These are phyloP conservation scores for Athalia circularis DNA, from an alignment of 2,888 invertebrate species.

Conservation along the genomic window DNA sequence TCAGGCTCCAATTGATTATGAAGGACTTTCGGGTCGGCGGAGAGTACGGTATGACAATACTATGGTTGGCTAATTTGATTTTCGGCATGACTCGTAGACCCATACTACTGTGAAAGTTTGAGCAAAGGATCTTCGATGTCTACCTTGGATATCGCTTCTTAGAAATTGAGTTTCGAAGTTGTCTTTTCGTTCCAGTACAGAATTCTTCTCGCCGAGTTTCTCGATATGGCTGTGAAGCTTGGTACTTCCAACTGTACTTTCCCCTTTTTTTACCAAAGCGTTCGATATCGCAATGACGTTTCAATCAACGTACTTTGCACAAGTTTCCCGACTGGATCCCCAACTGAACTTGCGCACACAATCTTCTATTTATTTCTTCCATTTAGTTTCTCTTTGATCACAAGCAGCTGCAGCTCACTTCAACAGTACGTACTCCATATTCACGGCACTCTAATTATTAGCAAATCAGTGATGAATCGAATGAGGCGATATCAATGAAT, in stretches of 20 bases:
- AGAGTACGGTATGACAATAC: background rate
- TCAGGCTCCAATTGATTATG: background rate
- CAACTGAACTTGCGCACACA: constrained; percentile 48
- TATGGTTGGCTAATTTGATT: background rate
- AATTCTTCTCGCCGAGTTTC: constrained; percentile 17
- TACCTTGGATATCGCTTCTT: background rate
- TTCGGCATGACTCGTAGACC: background rate
- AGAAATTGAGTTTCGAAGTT: background rate
- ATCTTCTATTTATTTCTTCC: constrained; percentile 49
- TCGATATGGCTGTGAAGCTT: background rate
- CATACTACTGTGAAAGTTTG: background rate
- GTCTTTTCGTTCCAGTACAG: constrained; percentile 6
- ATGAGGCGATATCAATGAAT: constrained; percentile 22
- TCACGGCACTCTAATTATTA: constrained; percentile 42
- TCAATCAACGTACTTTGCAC: constrained; percentile 44
- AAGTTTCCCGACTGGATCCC: constrained; percentile 46
- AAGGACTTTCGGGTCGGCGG: background rate
- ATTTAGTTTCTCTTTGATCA: constrained; percentile 58
- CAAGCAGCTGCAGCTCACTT: constrained; percentile 33
- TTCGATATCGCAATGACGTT: constrained; percentile 52
- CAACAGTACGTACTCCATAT: constrained; percentile 18
- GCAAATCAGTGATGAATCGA: constrained; percentile 29
- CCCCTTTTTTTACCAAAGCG: constrained; percentile 47
- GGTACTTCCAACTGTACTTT: constrained; percentile 8
- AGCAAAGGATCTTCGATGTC: background rate